Conservation (phyloP, 37 sponge, comb jelly and placozoan genomes). For the Bolinopsis microptera region DNA sequence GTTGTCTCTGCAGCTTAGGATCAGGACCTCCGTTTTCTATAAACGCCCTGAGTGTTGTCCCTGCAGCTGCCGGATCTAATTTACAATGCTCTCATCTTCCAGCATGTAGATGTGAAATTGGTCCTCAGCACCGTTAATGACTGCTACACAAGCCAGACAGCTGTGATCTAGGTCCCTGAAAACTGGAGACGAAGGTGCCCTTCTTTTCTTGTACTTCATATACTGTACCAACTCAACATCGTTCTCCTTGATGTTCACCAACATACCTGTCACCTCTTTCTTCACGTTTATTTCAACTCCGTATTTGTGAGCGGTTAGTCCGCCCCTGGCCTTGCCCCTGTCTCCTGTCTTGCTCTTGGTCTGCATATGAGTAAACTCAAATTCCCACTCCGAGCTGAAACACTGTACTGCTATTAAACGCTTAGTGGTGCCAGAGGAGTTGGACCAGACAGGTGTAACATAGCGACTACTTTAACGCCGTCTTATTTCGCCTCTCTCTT, state of each 20-base stretch:
- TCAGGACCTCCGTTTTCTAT: too few relatives aligned
- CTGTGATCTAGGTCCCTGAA: not conserved
- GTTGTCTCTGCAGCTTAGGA: too few relatives aligned
- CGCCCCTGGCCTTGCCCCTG: not conserved
- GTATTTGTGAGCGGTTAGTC: not conserved
- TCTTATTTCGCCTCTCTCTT: too few relatives aligned
- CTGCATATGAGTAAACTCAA: not conserved
- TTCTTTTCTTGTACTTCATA: not conserved
- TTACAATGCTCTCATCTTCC: not conserved
- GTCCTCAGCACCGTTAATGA: not conserved
- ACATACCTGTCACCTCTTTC: not conserved
- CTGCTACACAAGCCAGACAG: not conserved
- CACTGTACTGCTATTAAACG: too few relatives aligned
- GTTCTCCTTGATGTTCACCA: not conserved
- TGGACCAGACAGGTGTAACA: too few relatives aligned
- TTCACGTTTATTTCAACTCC: not conserved
- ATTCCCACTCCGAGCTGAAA: not conserved
- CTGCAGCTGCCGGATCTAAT: not conserved
- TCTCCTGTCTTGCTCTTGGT: not conserved
- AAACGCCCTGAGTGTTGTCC: too few relatives aligned
- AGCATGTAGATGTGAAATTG: not conserved
- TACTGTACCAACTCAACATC: not conserved
- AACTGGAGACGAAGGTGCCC: not conserved
- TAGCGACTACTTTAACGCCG: too few relatives aligned
- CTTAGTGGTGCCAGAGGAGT: too few relatives aligned